Percentiles rank a stretch among this genome's conserved stretches.
Conservation (phyloP, 1,140 invertebrate genomes). For the Ceratitis capitata region DNA sequence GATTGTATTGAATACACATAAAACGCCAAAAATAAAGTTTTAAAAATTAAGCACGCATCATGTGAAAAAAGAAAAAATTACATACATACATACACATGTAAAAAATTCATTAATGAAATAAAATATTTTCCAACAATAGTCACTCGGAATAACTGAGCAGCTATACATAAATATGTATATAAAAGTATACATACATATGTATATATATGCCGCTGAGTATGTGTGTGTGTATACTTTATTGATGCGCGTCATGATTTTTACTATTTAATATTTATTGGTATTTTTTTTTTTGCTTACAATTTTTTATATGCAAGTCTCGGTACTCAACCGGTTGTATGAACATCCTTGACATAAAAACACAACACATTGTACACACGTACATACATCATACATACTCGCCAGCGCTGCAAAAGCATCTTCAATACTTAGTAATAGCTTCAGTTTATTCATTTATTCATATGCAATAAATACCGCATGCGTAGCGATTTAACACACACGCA, state of each 20-base stretch:
- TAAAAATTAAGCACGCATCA: neutral
- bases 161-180: neutral
- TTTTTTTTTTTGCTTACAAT: neutral
- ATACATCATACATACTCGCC: constrained; percentile 24
- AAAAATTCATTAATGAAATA: neutral
- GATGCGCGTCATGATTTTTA: constrained; percentile 14
- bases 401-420: neutral
- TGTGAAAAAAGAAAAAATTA: neutral
- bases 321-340: constrained; percentile 58
- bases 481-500: neutral
- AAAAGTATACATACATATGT: neutral
- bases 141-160: neutral
- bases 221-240: neutral
- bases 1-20: neutral
- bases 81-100: too few species aligned
- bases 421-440: neutral
- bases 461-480: neutral
- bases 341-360: constrained; percentile 64
- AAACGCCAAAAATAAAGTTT: neutral
- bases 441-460: neutral
- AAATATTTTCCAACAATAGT: neutral
- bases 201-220: neutral
- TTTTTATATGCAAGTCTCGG: constrained; percentile 42
- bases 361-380: constrained; percentile 39
- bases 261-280: neutral